phyloP scores from a whole-genome alignment of 2,888 invertebrate species.

The Alentia gelatinosa region DNA sequence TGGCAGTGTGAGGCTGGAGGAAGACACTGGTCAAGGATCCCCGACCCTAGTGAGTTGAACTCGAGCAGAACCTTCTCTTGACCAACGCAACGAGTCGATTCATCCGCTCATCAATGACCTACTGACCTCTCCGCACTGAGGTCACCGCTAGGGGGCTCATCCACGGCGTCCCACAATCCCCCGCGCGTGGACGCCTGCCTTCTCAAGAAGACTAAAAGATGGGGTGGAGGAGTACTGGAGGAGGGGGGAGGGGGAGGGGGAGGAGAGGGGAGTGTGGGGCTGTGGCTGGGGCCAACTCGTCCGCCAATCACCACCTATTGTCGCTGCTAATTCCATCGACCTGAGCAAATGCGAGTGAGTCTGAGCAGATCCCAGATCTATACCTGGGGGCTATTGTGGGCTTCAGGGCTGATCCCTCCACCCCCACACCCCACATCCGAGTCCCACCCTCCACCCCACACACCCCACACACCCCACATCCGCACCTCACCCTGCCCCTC shows the following conservation, averaged over 20 bases:
- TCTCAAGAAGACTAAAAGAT: background rate
- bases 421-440: background rate
- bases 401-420: background rate
- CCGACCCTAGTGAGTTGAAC: background rate
- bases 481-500: background rate
- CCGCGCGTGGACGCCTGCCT: background rate
- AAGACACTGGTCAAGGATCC: no score
- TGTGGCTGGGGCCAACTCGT: background rate
- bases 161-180: slow-evolving; percentile 6
- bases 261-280: background rate
- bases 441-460: background rate
- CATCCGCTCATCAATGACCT: slow-evolving; percentile 43
- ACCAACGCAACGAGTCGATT: slow-evolving; percentile 43
- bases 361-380: slow-evolving; percentile 34
- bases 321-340: slow-evolving; percentile 33
- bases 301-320: slow-evolving; percentile 30
- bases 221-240: background rate
- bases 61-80: slow-evolving; percentile 2
- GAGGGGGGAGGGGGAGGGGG: background rate
- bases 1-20: no score
- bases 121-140: background rate
- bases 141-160: slow-evolving; percentile 20
- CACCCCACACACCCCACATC: background rate
- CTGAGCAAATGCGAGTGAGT: slow-evolving; percentile 6
- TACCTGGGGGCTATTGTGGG: slow-evolving; percentile 36